Conservation (phyloP, 2,797 vertebrate species). For the Acipenser transmontanus region DNA sequence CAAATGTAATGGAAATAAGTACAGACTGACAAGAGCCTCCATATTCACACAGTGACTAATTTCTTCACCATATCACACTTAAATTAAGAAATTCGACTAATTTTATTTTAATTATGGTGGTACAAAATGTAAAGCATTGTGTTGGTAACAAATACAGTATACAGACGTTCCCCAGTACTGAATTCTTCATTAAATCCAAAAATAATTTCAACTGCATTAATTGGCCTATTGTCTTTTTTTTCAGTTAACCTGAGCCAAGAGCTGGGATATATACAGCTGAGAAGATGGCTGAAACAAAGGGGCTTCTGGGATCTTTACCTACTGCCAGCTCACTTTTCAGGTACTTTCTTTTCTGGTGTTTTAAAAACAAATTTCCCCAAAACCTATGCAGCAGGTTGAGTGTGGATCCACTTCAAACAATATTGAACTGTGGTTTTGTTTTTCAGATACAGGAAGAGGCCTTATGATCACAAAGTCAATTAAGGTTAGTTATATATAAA, state of each 20-base stretch:
- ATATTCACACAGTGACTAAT: not conserved
- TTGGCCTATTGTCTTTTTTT: constrained; percentile 16
- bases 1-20: too few species aligned
- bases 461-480: constrained; percentile 64
- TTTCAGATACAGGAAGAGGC: constrained; percentile 79
- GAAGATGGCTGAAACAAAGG: constrained; percentile 74
- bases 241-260: constrained; percentile 68
- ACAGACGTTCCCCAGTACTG: constrained; percentile 6
- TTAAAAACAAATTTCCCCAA: not conserved
- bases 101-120: not conserved
- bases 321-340: constrained; percentile 66
- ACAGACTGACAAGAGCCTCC: too few species aligned
- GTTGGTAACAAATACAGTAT: constrained; percentile 28
- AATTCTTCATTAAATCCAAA: not conserved
- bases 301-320: constrained; percentile 68
- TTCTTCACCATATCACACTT: not conserved
- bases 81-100: too few species aligned
- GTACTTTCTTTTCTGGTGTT: constrained; percentile 39
- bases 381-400: not conserved
- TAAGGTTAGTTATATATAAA: constrained; percentile 49
- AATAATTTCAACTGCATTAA: not conserved
- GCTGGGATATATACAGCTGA: constrained; percentile 66
- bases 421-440: not conserved
- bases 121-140: constrained; percentile 17
- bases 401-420: not conserved